Evolutionary conservation across 1,140 invertebrate genomes (phyloP).

Genomic region (Macrobrachium rosenbergii): DNA sequence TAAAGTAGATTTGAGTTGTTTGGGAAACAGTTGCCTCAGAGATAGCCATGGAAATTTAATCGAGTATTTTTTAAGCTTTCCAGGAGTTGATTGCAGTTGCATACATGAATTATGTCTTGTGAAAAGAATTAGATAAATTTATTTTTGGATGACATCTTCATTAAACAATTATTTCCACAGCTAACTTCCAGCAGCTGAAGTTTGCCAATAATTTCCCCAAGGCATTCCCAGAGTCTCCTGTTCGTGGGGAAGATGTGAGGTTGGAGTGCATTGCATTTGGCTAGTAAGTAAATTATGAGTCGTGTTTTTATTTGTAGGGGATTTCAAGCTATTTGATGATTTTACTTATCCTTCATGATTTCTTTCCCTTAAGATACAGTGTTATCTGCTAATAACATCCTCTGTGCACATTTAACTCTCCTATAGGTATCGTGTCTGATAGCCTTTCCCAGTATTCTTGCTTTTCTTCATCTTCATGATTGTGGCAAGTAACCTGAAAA

Average conservation of each 20-base stretch:
- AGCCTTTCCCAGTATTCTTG: no score
- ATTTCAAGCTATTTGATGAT: not conserved
- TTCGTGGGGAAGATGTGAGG: slow-evolving; percentile 89
- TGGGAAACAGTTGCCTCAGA: no score
- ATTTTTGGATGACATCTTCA: not conserved
- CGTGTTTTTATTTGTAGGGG: not conserved
- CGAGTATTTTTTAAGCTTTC: no score
- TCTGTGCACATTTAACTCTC: no score
- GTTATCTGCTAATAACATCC: no score
- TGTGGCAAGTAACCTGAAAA: no score
- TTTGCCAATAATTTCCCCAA: slow-evolving; percentile 97
- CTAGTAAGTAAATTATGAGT: slow-evolving; percentile 75
- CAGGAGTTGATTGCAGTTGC: no score
- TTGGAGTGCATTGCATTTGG: slow-evolving; percentile 97
- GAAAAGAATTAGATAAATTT: slow-evolving; percentile 13
- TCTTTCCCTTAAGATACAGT: no score
- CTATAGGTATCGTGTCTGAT: no score
- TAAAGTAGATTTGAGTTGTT: no score
- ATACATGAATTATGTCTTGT: slow-evolving; percentile 33
- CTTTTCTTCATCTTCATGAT: no score
- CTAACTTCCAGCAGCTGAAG: slow-evolving; percentile 89
- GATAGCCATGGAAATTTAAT: no score
- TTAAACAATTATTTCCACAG: slow-evolving; percentile 69
- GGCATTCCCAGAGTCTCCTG: slow-evolving; percentile 90
- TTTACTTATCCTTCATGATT: not conserved